These are phyloP conservation scores for Dicrurus megarhynchus DNA, from an alignment of 2,113 vertebrate genomes.

Conservation along the genomic window DNA sequence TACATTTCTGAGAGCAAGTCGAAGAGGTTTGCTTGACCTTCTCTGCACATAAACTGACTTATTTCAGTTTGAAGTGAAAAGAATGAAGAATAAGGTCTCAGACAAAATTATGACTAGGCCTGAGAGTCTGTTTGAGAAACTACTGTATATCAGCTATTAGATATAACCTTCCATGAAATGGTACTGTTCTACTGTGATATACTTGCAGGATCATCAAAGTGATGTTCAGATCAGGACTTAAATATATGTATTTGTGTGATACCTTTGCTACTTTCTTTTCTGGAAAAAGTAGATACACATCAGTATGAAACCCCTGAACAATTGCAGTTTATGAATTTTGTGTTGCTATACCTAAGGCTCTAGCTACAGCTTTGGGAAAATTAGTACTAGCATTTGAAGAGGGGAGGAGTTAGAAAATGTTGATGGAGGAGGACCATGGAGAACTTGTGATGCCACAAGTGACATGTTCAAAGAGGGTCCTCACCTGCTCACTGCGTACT, in stretches of 20 bases:
- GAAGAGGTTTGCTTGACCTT: background rate
- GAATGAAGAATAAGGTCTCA: background rate
- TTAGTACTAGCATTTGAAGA: background rate
- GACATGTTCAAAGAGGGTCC: background rate
- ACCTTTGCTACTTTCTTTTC: background rate
- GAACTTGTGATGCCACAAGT: background rate
- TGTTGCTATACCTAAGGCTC: background rate
- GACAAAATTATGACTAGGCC: background rate
- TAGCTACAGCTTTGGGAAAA: background rate
- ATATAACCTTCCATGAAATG: background rate
- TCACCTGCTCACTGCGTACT: accelerated
- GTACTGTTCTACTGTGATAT: background rate
- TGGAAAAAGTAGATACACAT: background rate
- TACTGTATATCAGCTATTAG: background rate
- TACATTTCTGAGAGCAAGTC: background rate
- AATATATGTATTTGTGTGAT: background rate
- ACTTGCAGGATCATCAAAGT: background rate
- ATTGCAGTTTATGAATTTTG: background rate
- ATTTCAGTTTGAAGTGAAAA: background rate
- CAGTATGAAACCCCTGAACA: background rate
- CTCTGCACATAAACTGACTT: background rate
- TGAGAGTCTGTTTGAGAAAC: background rate
- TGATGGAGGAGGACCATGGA: background rate
- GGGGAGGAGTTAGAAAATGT: background rate
- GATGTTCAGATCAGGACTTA: background rate